Percentiles rank a stretch among this genome's conserved stretches.
phyloP scores from a whole-genome alignment of 2,797 vertebrate species.

The Pygocentrus nattereri region DNA sequence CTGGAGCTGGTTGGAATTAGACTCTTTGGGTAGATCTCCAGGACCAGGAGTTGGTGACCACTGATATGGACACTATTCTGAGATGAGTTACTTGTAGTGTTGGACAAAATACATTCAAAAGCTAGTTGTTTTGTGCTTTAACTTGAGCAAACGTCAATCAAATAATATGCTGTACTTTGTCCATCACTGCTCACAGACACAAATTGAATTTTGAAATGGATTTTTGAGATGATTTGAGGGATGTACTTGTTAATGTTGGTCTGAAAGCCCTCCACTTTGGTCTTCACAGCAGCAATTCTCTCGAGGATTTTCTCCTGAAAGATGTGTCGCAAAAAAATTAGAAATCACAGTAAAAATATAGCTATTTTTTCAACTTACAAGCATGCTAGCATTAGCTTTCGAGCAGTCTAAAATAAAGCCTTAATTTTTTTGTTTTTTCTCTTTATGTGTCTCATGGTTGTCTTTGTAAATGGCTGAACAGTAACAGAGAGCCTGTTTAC shows the following conservation, averaged over 20 bases:
- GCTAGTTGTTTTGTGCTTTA: no score
- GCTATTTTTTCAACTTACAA: neutral
- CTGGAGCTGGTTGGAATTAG: no score
- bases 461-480: no score
- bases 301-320: slow-evolving; percentile 90
- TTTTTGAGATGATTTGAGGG: neutral
- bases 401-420: neutral
- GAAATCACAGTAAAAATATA: neutral
- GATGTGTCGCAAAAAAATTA: neutral
- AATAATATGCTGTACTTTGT: neutral
- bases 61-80: neutral
- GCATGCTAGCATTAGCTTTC: neutral
- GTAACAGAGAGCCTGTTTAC: neutral
- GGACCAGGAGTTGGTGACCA: no score
- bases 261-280: slow-evolving; percentile 88
- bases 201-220: no score
- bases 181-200: neutral
- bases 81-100: no score
- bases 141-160: no score
- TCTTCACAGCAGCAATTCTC: slow-evolving; percentile 86
- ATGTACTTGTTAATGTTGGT: slow-evolving; percentile 88
- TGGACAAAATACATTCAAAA: no score
- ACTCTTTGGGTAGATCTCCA: no score
- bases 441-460: neutral
- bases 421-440: neutral